Base-by-base conservation (phyloP, 2,113 vertebrate species). In the Neodontobutis hainanensis region DNA sequence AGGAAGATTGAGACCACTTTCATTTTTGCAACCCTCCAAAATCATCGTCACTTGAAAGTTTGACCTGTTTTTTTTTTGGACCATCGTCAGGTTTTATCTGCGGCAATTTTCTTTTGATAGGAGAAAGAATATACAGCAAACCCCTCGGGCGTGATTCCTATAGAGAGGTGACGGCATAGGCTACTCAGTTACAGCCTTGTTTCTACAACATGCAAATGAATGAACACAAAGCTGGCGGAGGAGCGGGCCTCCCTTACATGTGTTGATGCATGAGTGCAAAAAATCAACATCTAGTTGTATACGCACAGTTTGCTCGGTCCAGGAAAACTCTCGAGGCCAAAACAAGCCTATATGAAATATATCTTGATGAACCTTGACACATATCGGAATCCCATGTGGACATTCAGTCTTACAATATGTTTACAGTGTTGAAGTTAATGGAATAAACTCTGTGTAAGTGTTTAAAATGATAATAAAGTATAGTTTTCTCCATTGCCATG, bases 381-480 rank as follows among this genome's bases (percentile, higher is more conserved):
- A 79, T 68, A 75, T 63, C 76, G 68, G 72, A 71, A 78, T 80
- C 78, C 93, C 70, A 73, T 70, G 83, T 64, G 90, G 91, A 95
- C 94, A 95, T 95, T 96, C 95, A 96, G 95, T 98, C 94, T 95
- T 94, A 96, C 95, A 95, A 95, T 95, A 97, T 95, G 96, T 98
- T 99, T 98, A 98, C 95, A 99, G 95, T 96, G 95, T 97, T 97
- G 94, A 98, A 97, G 95, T 95, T 95, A 93, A 96, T 94, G 91
- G 94, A 94, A 95, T 91, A 55, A 55, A 93, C 94, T 96, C 93
- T 95, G 94, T 97, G 94, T 95, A 95, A 95, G 95, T 97, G 95
- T 97, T 96, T 89, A 92, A 95, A 78, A 95, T 94, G 88, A 90
- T 78, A 87, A 90, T 78, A 87, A 89, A 94, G 94, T 94, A 92